Conservation (phyloP, 2,888 invertebrate genomes). For the Flexamia atlantica region DNA sequence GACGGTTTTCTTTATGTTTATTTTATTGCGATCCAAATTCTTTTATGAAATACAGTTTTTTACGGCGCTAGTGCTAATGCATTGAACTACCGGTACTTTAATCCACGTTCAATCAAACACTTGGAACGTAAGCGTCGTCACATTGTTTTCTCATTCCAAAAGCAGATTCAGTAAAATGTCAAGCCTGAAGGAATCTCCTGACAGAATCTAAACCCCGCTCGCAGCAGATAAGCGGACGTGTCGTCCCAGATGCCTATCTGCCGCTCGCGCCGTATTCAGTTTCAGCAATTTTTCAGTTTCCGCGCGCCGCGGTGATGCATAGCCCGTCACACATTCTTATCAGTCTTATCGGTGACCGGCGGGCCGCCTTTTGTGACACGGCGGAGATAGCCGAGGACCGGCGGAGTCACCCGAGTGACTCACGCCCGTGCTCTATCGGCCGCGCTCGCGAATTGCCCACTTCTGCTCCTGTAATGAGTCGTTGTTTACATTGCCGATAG, state of each 20-base stretch:
- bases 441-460: constrained; percentile 32
- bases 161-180: neutral
- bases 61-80: too few species aligned
- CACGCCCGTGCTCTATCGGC: constrained; percentile 37
- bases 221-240: neutral
- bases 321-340: neutral
- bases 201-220: neutral
- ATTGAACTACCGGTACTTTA: too few species aligned
- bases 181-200: neutral
- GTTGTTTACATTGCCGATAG: constrained; percentile 47
- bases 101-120: too few species aligned
- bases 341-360: constrained; percentile 12
- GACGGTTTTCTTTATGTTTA: too few species aligned
- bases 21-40: too few species aligned
- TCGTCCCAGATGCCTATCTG: constrained; percentile 10
- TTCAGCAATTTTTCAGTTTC: constrained; percentile 18
- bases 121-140: too few species aligned
- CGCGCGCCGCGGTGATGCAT: neutral
- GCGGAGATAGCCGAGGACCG: constrained; percentile 34
- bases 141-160: too few species aligned
- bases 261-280: neutral
- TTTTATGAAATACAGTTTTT: too few species aligned
- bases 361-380: neutral
- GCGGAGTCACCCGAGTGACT: constrained; percentile 40
- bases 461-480: constrained; percentile 43